Base-by-base conservation (phyloP, 1,140 invertebrate genomes). In the Heliconius hewitsoni region DNA sequence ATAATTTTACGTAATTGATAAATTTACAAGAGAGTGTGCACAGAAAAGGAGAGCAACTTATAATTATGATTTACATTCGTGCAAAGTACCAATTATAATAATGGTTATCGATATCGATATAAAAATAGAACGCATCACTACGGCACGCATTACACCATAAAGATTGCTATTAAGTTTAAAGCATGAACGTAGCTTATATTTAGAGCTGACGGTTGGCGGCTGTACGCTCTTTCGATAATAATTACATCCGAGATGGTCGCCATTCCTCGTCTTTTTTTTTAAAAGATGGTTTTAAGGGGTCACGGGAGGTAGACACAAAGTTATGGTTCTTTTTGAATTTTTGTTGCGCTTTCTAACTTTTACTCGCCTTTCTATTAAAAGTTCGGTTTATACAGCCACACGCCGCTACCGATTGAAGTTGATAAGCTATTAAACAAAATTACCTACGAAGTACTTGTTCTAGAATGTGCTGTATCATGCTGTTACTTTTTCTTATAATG, bases 101-200 rank as follows among this genome's bases (percentile, higher is more conserved):
- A 84, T 83, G 81, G 83, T 77, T 87, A 91, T 92, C 89, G 90
- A 89, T 81, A 87, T 93, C 90, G 87, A 90, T 85, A 83, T 87
- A 83, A 85, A 87, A 85, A 86, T 42, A 73, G 71, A 34, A 66
- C 50, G 27, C 79, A 87, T 89, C 90, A 91, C 93, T 92, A 92
- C 81, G 60, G 83, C 77, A 83, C 78, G 90, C 88, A 90, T 89
- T 91, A 87, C 89, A 87, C 88, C 90, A 89, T 93, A 94, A 93
- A 93, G 90, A 93, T 93, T 90, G 92, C 88, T 91, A 94, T 93
- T 94, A 94, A 90, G 84, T 91, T 85, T 88, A 91, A 89, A 91
- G 88, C 86, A 86, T 80, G 83, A 84, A 85, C 85, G 85, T 84
- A 85, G 82, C 84, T 90, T 88, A 89, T 91, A 88, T 89, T 89